A percentile compares a stretch with the other conserved stretches of the same genome.
Evolutionary conservation across 2,797 vertebrate genomes (phyloP).

Genomic region (Dromococcyx pavoninus): DNA sequence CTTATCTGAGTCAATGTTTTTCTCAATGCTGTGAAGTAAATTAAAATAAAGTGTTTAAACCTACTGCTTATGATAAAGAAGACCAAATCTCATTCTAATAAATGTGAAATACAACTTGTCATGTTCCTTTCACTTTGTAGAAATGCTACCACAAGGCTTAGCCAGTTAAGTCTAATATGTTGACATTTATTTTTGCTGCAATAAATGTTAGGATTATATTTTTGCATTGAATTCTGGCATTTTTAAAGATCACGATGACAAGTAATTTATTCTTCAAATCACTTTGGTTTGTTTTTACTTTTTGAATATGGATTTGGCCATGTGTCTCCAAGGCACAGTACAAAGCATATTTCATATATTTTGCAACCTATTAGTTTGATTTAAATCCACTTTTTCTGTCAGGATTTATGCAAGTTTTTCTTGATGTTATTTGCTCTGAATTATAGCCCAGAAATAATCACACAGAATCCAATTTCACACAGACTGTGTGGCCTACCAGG

Average conservation of each 20-base stretch:
- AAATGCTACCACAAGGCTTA: constrained; percentile 79
- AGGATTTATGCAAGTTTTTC: constrained; percentile 75
- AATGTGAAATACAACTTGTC: constrained; percentile 80
- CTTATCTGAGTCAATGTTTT: constrained; percentile 75
- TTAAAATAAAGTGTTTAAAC: constrained; percentile 82
- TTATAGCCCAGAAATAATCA: constrained; percentile 80
- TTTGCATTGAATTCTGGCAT: constrained; percentile 83
- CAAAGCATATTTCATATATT: constrained; percentile 78
- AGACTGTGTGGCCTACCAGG: constrained; percentile 69
- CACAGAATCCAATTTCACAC: constrained; percentile 78
- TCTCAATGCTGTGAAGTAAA: constrained; percentile 72
- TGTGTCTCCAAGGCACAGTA: constrained; percentile 78
- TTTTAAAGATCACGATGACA: constrained; percentile 85
- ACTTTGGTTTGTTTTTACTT: constrained; percentile 77
- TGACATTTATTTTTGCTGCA: constrained; percentile 84
- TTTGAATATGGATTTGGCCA: constrained; percentile 79
- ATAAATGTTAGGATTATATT: constrained; percentile 85
- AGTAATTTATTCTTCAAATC: constrained; percentile 83
- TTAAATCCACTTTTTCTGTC: constrained; percentile 81
- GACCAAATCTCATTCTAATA: constrained; percentile 78
- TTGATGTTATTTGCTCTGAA: constrained; percentile 81
- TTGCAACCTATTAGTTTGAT: constrained; percentile 81
- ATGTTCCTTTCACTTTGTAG: constrained; percentile 77
- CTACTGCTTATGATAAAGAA: constrained; percentile 80
- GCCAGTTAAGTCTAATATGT: constrained; percentile 81